Conservation (phyloP, 2,888 invertebrate species). For the Altica lythri region DNA sequence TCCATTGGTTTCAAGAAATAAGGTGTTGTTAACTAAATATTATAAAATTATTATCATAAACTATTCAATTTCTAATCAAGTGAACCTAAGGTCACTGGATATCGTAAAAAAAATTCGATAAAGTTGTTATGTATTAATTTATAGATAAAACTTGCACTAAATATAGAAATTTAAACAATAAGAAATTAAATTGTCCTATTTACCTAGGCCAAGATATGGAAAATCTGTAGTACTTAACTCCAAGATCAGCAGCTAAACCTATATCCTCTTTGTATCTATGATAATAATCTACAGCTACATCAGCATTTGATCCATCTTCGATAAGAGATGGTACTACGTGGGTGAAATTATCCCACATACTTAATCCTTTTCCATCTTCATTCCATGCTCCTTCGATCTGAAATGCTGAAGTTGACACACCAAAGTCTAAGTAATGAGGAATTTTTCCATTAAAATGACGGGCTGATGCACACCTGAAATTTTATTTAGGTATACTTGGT, state of each 20-base stretch:
- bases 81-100: too few species aligned
- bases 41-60: too few species aligned
- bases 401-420: slow-evolving; percentile 32
- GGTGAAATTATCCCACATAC: slow-evolving; percentile 70
- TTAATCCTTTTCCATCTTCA: slow-evolving; percentile 62
- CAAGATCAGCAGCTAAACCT: slow-evolving; percentile 59
- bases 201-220: slow-evolving; percentile 67
- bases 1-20: too few species aligned
- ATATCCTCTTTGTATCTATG: slow-evolving; percentile 66
- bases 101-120: not conserved
- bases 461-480: too few species aligned
- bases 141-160: not conserved
- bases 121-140: not conserved
- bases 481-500: too few species aligned
- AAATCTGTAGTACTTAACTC: slow-evolving; percentile 63
- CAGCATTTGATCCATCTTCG: slow-evolving; percentile 58
- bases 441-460: too few species aligned
- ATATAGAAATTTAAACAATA: too few species aligned
- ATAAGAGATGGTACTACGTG: slow-evolving; percentile 58
- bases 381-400: slow-evolving; percentile 43
- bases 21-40: too few species aligned
- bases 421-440: slow-evolving; percentile 33
- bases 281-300: slow-evolving; percentile 71
- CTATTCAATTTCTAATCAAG: too few species aligned
- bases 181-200: not conserved